Base-by-base conservation (phyloP, 1,140 invertebrate genomes). In the Pinna nobilis region DNA sequence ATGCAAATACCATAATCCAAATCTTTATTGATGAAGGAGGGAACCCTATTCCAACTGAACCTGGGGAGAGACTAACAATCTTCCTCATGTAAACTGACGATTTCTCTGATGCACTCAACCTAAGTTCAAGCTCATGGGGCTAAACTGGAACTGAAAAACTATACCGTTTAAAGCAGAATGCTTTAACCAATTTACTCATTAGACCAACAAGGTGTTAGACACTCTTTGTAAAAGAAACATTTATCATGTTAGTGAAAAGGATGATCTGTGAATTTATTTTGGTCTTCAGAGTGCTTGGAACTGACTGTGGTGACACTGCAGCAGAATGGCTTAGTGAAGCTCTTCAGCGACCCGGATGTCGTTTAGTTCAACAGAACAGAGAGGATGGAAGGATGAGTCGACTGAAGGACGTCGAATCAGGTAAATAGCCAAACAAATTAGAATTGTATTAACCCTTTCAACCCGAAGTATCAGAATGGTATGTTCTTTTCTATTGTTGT, bases 291-390 rank as follows among this genome's bases (percentile, higher is more conserved):
- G 91, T 97, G 0, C 89, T 93, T 80, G 94, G 94, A 1, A 90
- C 91, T 60, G 95, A 98, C 87, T 97, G 95, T 89, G 97, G 97
- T 2, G 91, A 93, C 35, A 73, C 61, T 28, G 86, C 80, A n/a
- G 76, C 77, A n/a, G 77, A 83, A 25, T 86, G 84, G 84, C 65
- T 86, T 53, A 82, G 75, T 77, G 61, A 82, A 37, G 84, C 76
- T 30, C 70, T 87, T 28, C 55, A 75, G 23, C 76, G 76, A 73
- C 74, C 83, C 35, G 82, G 83, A 49, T 83, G 81, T 76, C 67
- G 84, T 25, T 74, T 87, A 30, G 70, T 88, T 18, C 68, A 73
- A 32, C 87, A 84, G 65, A 74, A 78, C 7, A 53, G 57, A 23
- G 60, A 69, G 20, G 73, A 89, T 47, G 66, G 28, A 11, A 74